Evolutionary conservation across 2,113 vertebrate species (phyloP), one percentile per base, ranked within the genome.

Genomic region (Manacus vitellinus): DNA sequence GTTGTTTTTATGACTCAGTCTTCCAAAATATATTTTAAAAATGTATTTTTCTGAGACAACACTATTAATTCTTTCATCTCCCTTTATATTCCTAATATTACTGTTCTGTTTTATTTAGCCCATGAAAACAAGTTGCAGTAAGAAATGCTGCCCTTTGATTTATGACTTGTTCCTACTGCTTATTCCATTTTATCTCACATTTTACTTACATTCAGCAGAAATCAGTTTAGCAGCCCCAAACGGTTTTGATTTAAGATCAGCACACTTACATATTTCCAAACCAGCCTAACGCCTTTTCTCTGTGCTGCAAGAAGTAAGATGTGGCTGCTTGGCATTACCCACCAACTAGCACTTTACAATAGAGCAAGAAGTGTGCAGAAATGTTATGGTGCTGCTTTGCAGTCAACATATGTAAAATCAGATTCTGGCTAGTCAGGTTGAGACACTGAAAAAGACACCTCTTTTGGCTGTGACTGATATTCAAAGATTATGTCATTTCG

Each of bases 321-420:
- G 39, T 49, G 54, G 25, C 75, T 77, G 37, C 61, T 89, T 87
- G 68, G 61, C 83, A 81, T 61, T 88, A 43, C 27, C 12, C n/a
- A 41, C 9, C 22, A 79, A 35, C 30, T 8, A 58, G 46, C 30
- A 10, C 46, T 90, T 94, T 85, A 73, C 2, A 17, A n/a, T 18
- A 59, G 44, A 67, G 43, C 47, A 67, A 94, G 67, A 93, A 93
- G 23, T 8, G 65, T 74, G 66, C 56, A 66, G 78, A 89, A 82
- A 88, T 41, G 30, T 71, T 88, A n/a, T 6, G 17, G 72, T 72
- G 61, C 23, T 93, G 35, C n/a, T 80, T 63, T 89, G 44, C 67
- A 95, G 61, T 92, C 65, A 75, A 12, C 65, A 72, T 68, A 78
- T 61, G 28, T 87, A 84, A 84, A 91, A 94, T 84, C 65, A 81